phyloP scores from a whole-genome alignment of 2,113 vertebrate genomes.

The Rhea americana region DNA sequence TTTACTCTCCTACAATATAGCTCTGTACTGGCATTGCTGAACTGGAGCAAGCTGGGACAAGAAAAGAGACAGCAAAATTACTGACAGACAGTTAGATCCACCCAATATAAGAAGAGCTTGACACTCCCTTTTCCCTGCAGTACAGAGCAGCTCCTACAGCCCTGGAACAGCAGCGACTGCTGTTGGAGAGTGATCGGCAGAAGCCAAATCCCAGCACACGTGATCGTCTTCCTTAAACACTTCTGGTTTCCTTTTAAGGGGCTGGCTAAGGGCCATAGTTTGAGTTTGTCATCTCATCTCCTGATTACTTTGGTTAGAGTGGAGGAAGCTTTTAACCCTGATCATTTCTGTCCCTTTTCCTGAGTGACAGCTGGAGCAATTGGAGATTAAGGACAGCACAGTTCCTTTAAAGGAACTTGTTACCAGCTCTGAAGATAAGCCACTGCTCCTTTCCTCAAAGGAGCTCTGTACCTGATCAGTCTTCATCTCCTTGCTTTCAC shows the following conservation, averaged over 20 bases:
- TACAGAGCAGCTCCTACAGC: not conserved
- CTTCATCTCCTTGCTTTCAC: not conserved
- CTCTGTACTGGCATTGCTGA: not conserved
- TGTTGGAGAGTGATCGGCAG: not conserved
- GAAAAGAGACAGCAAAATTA: not conserved
- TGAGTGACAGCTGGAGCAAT: not conserved
- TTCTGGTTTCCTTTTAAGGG: not conserved
- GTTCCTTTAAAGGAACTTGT: not conserved
- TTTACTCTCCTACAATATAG: not conserved
- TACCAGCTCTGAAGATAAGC: not conserved
- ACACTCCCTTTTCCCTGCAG: not conserved
- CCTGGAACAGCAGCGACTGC: not conserved
- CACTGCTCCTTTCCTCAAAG: not conserved
- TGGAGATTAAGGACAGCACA: not conserved
- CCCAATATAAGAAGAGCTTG: rapidly evolving
- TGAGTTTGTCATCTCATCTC: not conserved
- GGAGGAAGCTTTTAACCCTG: not conserved
- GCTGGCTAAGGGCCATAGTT: not conserved
- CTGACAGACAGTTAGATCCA: not conserved
- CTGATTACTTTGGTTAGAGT: not conserved
- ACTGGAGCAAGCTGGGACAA: not conserved
- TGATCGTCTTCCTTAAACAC: not conserved
- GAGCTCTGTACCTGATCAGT: rapidly evolving
- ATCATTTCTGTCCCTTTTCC: not conserved
- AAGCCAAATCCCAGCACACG: not conserved